These are phyloP conservation scores for Myxocyprinus asiaticus DNA, from an alignment of 2,113 vertebrate species.

Conservation along the genomic window DNA sequence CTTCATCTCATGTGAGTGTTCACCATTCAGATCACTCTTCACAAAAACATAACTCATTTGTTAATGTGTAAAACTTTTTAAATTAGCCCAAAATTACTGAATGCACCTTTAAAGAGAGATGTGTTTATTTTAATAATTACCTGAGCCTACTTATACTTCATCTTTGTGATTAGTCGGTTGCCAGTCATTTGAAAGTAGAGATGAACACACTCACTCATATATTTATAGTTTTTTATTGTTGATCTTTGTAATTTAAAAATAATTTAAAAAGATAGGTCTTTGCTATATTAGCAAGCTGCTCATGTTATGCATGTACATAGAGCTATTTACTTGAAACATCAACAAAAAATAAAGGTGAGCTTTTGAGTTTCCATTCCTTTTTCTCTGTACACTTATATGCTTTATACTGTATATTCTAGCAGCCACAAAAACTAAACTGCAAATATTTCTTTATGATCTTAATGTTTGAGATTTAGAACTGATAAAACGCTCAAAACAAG, in stretches of 20 bases:
- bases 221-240: neutral
- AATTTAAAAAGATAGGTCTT: conserved; percentile 20
- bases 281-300: conserved; percentile 58
- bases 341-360: conserved; percentile 19
- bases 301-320: neutral
- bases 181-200: neutral
- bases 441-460: too few species aligned
- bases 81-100: too few species aligned
- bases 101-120: too few species aligned
- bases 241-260: neutral
- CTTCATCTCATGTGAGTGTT: too few species aligned
- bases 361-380: neutral
- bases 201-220: neutral
- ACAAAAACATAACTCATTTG: too few species aligned
- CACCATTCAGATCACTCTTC: too few species aligned
- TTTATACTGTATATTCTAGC: too few species aligned
- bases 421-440: too few species aligned
- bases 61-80: too few species aligned
- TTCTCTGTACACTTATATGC: too few species aligned
- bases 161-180: neutral
- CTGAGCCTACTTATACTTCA: neutral
- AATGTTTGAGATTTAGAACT: too few species aligned
- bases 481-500: too few species aligned
- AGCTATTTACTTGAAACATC: neutral
- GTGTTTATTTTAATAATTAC: neutral